Evolutionary conservation across 2,888 invertebrate genomes (phyloP), one percentile per base, ranked within the genome.

Genomic region (Acanthosoma haemorrhoidale): DNA sequence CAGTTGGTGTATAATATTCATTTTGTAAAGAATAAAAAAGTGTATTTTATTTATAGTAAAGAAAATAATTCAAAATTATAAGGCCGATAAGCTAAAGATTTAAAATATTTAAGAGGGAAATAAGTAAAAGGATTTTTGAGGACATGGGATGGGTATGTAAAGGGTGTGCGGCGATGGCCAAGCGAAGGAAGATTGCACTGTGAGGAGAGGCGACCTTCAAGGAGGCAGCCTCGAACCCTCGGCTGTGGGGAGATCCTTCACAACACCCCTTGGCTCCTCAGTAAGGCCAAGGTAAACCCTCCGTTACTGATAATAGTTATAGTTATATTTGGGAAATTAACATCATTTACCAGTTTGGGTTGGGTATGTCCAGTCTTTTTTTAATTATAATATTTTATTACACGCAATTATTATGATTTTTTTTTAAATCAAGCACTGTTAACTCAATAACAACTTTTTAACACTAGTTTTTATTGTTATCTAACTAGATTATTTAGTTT

Each of bases 101-200:
- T 25, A 25, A 25, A 29, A 51, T 51, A 25, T 13, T 2, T 25
- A 8, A 51, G 25, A 51, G 29, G 51, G 51, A 25, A 51, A 51
- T 51, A n/a, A 51, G 51, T 51, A 51, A 64, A 39, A 39, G 18
- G 41, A 38, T 41, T 38, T 29, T 64, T 64, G 64, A 64, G 64
- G 31, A 41, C 29, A 39, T 64, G 64, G 29, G 51, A 51, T 51
- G 51, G 51, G 51, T 51, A 51, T 51, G 41, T 31, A 64, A 69
- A 64, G 31, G 70, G 73, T 29, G 68, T 73, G 36, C 67, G 73
- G 66, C 69, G 74, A 18, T 74, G 74, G 74, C 74, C 74, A 11
- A 74, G 74, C 69, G 74, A 74, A 61, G 74, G 74, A 25, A 70
- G 70, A 51, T 66, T 74, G 29, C 71, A 57, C 69, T 32, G 34